Evolutionary conservation across 2,113 vertebrate genomes (phyloP), one percentile per base, ranked within the genome.

Genomic region (Poicephalus meyeri): DNA sequence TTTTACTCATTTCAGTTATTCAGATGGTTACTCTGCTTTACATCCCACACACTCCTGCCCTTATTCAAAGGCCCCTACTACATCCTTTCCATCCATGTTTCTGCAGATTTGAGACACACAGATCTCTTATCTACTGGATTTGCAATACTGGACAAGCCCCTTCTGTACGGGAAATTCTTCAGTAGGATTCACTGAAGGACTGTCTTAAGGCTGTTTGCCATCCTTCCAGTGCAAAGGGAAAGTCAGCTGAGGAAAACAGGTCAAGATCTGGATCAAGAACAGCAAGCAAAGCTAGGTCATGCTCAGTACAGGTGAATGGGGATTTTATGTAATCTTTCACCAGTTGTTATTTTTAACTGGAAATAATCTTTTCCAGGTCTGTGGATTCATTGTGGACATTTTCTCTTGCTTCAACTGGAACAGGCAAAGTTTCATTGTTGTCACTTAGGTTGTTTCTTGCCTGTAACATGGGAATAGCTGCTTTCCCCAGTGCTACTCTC

Each of bases 1-100:
- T 68, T 82, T 64, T 53, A 42, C 4, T 55, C 13, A 5, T 39
- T 52, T 85, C 49, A 47, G 56, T 10, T 68, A 76, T 2, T 81
- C 42, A 7, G 49, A 0, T 56, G 42, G 12, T 91, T 26, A 28
- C 16, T 80, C 77, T 25, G 50, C 41, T 71, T 73, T 78, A 41
- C 42, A 25, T 49, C 28, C 21, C 46, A 11, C n/a, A 4, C 0
- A 0, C 9, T 85, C 9, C n/a, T 47, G 52, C 35, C 41, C 15
- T 47, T 50, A 35, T 35, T 58, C 20, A 17, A 25, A 24, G 46
- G 14, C 8, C 25, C 25, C 42, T 42, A 2, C 39, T 42, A 2
- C 74, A 16, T 52, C 52, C 42, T 80, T 64, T 39, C 70, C 23
- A 11, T 72, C 20, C 16, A 4, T 9, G 7, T 71, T 69, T 50